Evolutionary conservation across 2,113 vertebrate genomes (phyloP), one percentile per base, ranked within the genome.

Genomic region (Petrocephalus zakoni): DNA sequence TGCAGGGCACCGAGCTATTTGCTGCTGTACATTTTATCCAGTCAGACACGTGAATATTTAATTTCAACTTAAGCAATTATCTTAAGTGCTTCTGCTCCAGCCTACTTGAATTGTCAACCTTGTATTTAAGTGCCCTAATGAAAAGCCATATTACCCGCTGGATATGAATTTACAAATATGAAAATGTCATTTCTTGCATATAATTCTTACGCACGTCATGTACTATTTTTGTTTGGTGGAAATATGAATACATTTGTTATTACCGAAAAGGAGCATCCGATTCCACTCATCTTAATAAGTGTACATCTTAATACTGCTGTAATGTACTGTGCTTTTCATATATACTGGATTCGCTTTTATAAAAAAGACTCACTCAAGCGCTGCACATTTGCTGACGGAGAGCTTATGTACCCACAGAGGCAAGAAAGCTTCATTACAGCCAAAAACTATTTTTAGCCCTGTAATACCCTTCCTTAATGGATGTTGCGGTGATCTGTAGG

Each of bases 11-110:
- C 17, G 34, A 37, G 72, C 72, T 37, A 7, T 78, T 78, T 42
- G 17, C 29, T 75, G 29, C 34, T 78, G 34, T 78, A 42, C 72
- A 37, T 78, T 75, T 37, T 34, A 78, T 37, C 72, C 2, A 42
- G 29, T 19, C 34, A 78, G 34, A 42, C 72, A 78, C n/a, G 61
- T 78, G 15, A 78, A 78, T 78, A 78, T 78, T 78, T 78, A 2
- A 78, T 78, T 78, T 42, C 17, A 78, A 78, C 72, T 78, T 78
- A 42, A 78, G 72, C 72, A 78, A 78, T 78, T 78, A 78, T 78
- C 72, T 78, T 78, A 42, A 78, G 72, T 78, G 42, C 34, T 78
- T 78, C 34, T 34, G 72, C 72, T 17, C 34, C 13, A 78, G 72
- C 34, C 72, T 78, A 19, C 29, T 78, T 78, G 34, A 78, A 42